Evolutionary conservation across 1,140 invertebrate genomes (phyloP), one percentile per base, ranked within the genome.

Genomic region (Ladona fulva): DNA sequence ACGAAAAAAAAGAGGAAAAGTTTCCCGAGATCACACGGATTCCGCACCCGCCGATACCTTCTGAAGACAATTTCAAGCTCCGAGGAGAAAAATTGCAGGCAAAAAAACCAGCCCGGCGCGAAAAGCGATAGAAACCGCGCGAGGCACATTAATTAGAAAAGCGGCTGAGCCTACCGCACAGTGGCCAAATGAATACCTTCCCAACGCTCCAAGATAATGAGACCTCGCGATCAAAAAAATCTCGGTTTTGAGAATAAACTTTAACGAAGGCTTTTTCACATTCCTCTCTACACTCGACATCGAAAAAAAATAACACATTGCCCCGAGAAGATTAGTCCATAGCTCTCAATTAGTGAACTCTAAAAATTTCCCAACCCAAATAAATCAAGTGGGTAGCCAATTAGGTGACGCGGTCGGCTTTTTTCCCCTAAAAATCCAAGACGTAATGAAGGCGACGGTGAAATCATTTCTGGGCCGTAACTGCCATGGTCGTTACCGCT

Each of bases 271-370:
- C 52, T 22, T 66, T 66, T 37, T 12, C 52, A 66, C 14, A 12
- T 66, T 66, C 44, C 52, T 66, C 52, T 16, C 52, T 3, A 12
- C 52, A 66, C 52, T 66, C 52, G 52, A 66, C 52, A n/a, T n/a
- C n/a, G n/a, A 6, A 66, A 66, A 66, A 66, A 66, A 37, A 37
- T 37, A 37, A 37, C 29, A 5, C 52, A 66, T 66, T 22, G 52
- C 52, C 1, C 52, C 12, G n/a, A 66, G 16, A 16, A 22, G 52
- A 66, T 66, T 66, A 66, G 52, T 16, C 52, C 52, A 66, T 66
- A 66, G 52, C 52, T 66, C 52, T 66, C 52, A 66, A 66, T 66
- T 66, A 66, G 52, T 66, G 52, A 22, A 66, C 52, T 66, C 52
- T 66, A 66, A 66, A 66, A 66, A 66, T 66, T 37, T 66, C 52